Evolutionary conservation across 2,888 invertebrate species (phyloP).

Genomic region (Macaria liturata): DNA sequence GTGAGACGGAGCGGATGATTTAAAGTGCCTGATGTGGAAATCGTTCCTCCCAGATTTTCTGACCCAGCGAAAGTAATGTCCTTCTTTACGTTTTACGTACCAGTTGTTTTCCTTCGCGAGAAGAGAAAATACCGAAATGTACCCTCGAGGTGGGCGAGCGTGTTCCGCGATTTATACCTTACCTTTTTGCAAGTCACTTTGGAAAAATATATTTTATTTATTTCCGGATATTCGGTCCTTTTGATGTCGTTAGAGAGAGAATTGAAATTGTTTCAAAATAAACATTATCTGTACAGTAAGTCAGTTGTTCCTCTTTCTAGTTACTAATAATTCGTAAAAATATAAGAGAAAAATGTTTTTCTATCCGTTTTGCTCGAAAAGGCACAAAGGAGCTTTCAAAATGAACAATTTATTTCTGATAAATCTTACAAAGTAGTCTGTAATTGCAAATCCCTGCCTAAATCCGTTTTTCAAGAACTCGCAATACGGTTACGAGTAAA

Average conservation of each 20-base stretch:
- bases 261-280: slow-evolving; percentile 62
- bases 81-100: slow-evolving; percentile 77
- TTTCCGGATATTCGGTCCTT: slow-evolving; percentile 74
- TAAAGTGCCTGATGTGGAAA: slow-evolving; percentile 81
- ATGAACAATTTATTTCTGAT: slow-evolving; percentile 22
- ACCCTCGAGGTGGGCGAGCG: slow-evolving; percentile 70
- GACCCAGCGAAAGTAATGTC: slow-evolving; percentile 79
- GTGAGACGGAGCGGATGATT: slow-evolving; percentile 81
- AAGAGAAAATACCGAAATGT: slow-evolving; percentile 69
- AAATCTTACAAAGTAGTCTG: slow-evolving; percentile 18
- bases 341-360: slow-evolving; percentile 23
- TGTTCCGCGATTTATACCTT: slow-evolving; percentile 69
- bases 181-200: slow-evolving; percentile 67
- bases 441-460: slow-evolving; percentile 24
- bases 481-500: slow-evolving; percentile 22
- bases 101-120: slow-evolving; percentile 75
- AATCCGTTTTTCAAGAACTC: slow-evolving; percentile 20
- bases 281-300: slow-evolving; percentile 48
- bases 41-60: slow-evolving; percentile 79
- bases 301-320: slow-evolving; percentile 42
- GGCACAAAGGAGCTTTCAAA: slow-evolving; percentile 20
- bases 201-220: slow-evolving; percentile 76
- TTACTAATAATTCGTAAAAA: slow-evolving; percentile 42
- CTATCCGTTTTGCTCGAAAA: slow-evolving; percentile 4
- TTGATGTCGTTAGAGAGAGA: slow-evolving; percentile 73